Evolutionary conservation across 2,113 vertebrate species (phyloP).

Genomic region (Rhinopithecus roxellana): DNA sequence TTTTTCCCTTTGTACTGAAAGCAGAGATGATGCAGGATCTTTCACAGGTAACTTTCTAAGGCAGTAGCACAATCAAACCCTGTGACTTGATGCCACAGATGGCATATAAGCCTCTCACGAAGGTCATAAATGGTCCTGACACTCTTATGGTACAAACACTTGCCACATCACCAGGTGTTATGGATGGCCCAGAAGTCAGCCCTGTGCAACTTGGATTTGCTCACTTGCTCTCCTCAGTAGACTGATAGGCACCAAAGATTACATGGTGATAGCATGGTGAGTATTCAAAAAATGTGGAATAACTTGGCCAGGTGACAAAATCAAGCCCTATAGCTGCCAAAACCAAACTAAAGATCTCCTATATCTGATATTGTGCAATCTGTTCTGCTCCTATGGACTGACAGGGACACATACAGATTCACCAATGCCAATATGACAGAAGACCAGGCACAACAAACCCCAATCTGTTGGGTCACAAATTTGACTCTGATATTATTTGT

Average conservation of each 20-base stretch:
- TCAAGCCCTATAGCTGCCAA: background rate
- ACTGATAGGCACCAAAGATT: background rate
- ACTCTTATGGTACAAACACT: background rate
- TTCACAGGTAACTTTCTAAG: background rate
- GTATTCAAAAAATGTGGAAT: background rate
- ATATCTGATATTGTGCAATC: background rate
- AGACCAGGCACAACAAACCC: background rate
- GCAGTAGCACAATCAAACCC: background rate
- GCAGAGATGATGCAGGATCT: background rate
- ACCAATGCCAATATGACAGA: background rate
- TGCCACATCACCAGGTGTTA: background rate
- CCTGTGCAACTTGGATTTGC: background rate
- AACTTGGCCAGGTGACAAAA: background rate
- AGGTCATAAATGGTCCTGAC: too few relatives aligned
- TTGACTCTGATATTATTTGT: background rate
- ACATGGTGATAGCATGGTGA: background rate
- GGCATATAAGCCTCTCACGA: background rate
- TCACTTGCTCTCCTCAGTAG: background rate
- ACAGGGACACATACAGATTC: background rate
- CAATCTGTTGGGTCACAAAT: background rate
- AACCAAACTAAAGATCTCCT: background rate
- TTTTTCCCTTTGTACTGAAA: background rate
- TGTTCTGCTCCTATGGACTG: background rate
- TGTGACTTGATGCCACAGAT: background rate
- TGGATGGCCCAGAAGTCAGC: background rate